Percentiles rank a stretch among this genome's conserved stretches.
These are phyloP conservation scores for Molorchus minor DNA, from an alignment of 2,888 invertebrate genomes.

Conservation along the genomic window DNA sequence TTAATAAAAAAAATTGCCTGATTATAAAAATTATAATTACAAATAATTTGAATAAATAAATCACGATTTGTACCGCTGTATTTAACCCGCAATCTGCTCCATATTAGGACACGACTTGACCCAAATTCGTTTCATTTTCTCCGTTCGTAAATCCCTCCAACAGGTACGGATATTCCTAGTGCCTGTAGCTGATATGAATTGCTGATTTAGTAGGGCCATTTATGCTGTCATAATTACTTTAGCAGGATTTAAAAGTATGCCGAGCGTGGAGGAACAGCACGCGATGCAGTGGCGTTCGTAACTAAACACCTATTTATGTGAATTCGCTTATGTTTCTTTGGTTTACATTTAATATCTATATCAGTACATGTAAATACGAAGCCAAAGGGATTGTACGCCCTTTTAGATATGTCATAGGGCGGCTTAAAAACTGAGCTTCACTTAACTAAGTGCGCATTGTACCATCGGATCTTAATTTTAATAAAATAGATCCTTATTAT, in stretches of 20 bases:
- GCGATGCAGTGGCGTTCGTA: constrained; percentile 25
- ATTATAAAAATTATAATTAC: background rate
- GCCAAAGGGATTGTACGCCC: too few relatives aligned
- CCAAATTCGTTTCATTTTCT: background rate
- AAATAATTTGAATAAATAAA: background rate
- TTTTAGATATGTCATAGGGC: too few relatives aligned
- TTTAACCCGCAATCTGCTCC: too few relatives aligned
- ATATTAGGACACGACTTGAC: too few relatives aligned
- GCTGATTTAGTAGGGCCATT: constrained; percentile 26
- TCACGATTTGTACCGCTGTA: too few relatives aligned
- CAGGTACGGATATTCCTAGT: constrained; percentile 14
- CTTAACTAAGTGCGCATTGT: too few relatives aligned
- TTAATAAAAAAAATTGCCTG: background rate
- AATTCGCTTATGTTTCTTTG: background rate
- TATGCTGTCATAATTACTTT: constrained; percentile 31
- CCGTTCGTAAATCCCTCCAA: background rate
- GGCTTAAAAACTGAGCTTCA: too few relatives aligned
- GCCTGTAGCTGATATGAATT: constrained; percentile 30
- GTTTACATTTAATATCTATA: background rate
- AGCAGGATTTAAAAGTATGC: constrained; percentile 27
- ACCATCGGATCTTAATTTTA: too few relatives aligned
- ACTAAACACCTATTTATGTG: background rate
- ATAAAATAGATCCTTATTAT: too few relatives aligned
- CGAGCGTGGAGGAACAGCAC: constrained; percentile 19
- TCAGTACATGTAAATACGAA: too few relatives aligned